Conservation (phyloP, 2,797 vertebrate species). For the Leptoclinus maculatus region DNA sequence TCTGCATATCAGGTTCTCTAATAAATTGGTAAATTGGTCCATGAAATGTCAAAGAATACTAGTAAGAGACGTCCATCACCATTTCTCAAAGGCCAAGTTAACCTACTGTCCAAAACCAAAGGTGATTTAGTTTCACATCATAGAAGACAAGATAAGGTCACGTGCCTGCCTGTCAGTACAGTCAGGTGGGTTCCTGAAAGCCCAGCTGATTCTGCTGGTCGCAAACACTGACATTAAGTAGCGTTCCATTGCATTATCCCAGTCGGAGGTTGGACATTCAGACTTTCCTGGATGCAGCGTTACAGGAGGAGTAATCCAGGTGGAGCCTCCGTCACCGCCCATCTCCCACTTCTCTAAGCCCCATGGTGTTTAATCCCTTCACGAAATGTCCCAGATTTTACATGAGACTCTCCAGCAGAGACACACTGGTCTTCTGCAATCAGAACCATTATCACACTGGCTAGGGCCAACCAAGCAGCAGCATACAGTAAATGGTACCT, state of each 20-base stretch:
- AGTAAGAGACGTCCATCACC: neutral
- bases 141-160: neutral
- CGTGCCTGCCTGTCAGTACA: constrained; percentile 4
- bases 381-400: constrained; percentile 96
- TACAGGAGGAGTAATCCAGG: constrained; percentile 71
- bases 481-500: constrained; percentile 80
- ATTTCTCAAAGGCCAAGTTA: neutral
- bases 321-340: constrained; percentile 66
- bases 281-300: constrained; percentile 12
- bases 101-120: neutral
- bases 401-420: constrained; percentile 88
- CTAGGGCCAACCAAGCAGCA: constrained; percentile 84
- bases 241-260: constrained; percentile 37
- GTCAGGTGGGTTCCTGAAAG: constrained; percentile 1
- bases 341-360: constrained; percentile 79
- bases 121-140: neutral
- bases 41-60: neutral
- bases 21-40: neutral
- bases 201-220: neutral
- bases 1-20: neutral
- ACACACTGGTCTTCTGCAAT: constrained; percentile 92
- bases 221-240: constrained; percentile 28
- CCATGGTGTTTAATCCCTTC: constrained; percentile 87
- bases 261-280: constrained; percentile 27
- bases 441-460: constrained; percentile 93